Base-by-base conservation (phyloP, 2,888 invertebrate species). In the Galerucella nymphaeae region DNA sequence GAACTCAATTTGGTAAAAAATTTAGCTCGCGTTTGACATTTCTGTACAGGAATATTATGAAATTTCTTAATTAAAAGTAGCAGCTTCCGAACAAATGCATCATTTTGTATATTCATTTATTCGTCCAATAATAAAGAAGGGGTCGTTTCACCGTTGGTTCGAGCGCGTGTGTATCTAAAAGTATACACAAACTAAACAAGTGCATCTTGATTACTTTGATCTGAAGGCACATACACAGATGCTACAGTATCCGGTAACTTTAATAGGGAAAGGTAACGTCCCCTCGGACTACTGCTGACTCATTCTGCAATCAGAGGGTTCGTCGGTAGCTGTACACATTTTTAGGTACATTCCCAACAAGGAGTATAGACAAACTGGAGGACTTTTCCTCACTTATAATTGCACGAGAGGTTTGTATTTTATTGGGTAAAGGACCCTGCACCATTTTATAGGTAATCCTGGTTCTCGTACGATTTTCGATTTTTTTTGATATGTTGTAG, bases 151-250 rank as follows among this genome's bases (percentile, higher is more conserved):
- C 62, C 18, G 55, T 42, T 23, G 41, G 14, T 23, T 53, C 67
- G 64, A 61, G 70, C 74, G 74, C 57, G 70, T 72, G 77, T 78
- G 75, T 76, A 65, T 73, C 75, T 73, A 76, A 80, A 80, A 81
- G 80, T 80, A 77, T 79, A 74, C 50, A 80, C 78, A 81, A 83
- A 83, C 84, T 83, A 84, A 86, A 86, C 86, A 86, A 86, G 85
- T 86, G 86, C 85, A 84, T 85, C 85, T 85, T 86, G 86, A 86
- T 86, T 86, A 82, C 86, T 86, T 86, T 86, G 86, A 85, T 85
- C 86, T 84, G 81, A 80, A 82, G 80, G 81, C 82, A 80, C 78
- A 83, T 84, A 83, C 61, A 41, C 85, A 86, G 85, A 85, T 85
- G 85, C 85, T 85, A 84, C 82, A 82, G 85, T 83, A 86, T 85